Conservation (phyloP, 2,113 vertebrate genomes). For the Erinaceus europaeus region DNA sequence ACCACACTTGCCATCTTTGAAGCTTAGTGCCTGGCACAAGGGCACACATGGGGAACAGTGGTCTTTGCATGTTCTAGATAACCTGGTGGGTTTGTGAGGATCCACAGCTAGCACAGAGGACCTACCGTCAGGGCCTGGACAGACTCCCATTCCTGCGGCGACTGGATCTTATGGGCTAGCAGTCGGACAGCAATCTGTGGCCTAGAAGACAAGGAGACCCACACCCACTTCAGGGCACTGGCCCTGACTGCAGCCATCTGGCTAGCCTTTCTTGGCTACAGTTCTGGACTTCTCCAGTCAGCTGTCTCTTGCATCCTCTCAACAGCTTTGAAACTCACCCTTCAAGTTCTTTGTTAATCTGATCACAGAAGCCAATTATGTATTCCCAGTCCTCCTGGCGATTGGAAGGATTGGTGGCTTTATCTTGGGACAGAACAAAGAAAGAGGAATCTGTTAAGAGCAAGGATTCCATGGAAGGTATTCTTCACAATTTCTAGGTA, state of each 20-base stretch:
- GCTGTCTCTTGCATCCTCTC: neutral
- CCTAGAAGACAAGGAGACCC: constrained; percentile 77
- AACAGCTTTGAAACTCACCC: constrained; percentile 82
- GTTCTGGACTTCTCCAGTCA: neutral
- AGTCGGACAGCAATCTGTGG: constrained; percentile 94
- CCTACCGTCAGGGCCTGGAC: constrained; percentile 93
- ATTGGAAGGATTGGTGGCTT: constrained; percentile 95
- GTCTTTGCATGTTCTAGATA: too few species aligned
- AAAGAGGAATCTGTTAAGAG: constrained; percentile 31
- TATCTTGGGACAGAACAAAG: constrained; percentile 84
- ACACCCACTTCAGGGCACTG: neutral
- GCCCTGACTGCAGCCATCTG: neutral
- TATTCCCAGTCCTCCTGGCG: constrained; percentile 97
- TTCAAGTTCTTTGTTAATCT: constrained; percentile 97
- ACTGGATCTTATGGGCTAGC: constrained; percentile 96
- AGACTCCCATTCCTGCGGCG: constrained; percentile 97
- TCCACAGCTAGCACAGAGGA: constrained; percentile 12
- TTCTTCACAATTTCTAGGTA: neutral
- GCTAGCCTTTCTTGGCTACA: neutral
- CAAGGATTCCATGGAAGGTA: neutral
- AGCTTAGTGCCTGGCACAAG: neutral
- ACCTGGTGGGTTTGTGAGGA: too few species aligned
- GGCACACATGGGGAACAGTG: accelerated
- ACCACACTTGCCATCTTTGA: too few species aligned
- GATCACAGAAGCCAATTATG: constrained; percentile 96